A percentile compares a stretch with the other conserved stretches of the same genome.
Conservation (phyloP, 2,113 vertebrate genomes). For the Meleagris gallopavo region DNA sequence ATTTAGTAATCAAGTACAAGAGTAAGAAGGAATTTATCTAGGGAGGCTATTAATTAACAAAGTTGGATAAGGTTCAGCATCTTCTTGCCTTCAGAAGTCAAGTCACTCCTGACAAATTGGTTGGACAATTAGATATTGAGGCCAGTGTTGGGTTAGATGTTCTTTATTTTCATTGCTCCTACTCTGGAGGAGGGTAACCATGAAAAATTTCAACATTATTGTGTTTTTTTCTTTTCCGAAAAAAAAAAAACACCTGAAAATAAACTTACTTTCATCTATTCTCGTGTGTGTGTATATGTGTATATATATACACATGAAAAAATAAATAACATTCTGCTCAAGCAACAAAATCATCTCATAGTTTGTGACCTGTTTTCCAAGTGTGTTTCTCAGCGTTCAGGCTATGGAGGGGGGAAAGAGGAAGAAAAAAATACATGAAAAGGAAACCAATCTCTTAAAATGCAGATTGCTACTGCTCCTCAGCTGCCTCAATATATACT, state of each 20-base stretch:
- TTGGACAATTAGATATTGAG: conserved; percentile 56
- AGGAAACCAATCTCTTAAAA: not conserved
- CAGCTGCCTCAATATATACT: not conserved
- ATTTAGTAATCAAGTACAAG: conserved; percentile 77
- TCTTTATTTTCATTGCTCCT: conserved; percentile 19
- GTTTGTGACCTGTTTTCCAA: not conserved
- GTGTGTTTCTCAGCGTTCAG: not conserved
- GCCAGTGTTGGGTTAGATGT: conserved; percentile 9
- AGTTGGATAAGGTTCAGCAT: conserved; percentile 77
- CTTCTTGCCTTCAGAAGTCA: conserved; percentile 72
- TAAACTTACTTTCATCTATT: not conserved
- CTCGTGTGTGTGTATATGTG: not conserved
- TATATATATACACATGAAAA: not conserved
- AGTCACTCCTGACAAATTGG: conserved; percentile 49
- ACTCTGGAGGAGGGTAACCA: not conserved
- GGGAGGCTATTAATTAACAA: conserved; percentile 81
- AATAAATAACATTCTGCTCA: not conserved
- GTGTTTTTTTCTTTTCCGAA: not conserved
- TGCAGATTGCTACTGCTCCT: not conserved
- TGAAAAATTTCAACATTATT: not conserved
- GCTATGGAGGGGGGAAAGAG: not conserved
- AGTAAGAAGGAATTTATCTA: conserved; percentile 79
- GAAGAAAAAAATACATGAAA: not conserved
- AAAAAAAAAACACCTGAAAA: not conserved
- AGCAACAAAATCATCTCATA: not conserved